Conservation (phyloP, 2,888 invertebrate species). For the Calliscelio sp. region DNA sequence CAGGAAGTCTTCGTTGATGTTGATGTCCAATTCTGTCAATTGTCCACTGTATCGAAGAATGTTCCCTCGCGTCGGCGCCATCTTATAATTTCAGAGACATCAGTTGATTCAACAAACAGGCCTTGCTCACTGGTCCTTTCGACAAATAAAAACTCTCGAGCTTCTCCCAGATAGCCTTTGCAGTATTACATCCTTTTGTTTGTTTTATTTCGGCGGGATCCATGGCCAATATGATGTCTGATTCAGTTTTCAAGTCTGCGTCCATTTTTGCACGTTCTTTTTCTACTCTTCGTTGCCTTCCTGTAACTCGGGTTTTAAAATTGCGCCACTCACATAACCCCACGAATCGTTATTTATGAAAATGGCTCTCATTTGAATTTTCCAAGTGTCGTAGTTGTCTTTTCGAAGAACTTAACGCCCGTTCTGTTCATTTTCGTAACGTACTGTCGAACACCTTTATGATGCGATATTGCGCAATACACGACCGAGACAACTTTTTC, state of each 20-base stretch:
- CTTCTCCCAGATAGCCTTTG: slow-evolving; percentile 24
- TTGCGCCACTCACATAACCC: slow-evolving; percentile 17
- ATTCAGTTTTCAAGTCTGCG: slow-evolving; percentile 24
- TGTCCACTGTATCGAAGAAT: slow-evolving; percentile 11
- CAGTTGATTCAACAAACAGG: slow-evolving; percentile 1
- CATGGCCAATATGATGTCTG: slow-evolving; percentile 23
- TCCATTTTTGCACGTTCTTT: slow-evolving; percentile 14
- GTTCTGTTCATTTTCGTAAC: slow-evolving; percentile 3
- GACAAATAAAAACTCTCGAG: slow-evolving; percentile 21
- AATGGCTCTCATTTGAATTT: slow-evolving; percentile 33
- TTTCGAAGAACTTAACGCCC: not conserved
- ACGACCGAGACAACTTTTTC: not conserved
- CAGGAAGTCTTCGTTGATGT: slow-evolving; percentile 20
- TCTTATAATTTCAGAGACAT: slow-evolving; percentile 23
- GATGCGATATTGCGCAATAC: not conserved
- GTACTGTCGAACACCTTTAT: not conserved
- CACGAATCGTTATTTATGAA: slow-evolving; percentile 30
- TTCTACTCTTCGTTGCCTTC: not conserved
- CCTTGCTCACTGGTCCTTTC: slow-evolving; percentile 12
- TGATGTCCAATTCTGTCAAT: slow-evolving; percentile 18
- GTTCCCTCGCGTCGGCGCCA: slow-evolving; percentile 14
- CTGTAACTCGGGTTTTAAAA: not conserved
- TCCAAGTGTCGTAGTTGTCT: slow-evolving; percentile 42
- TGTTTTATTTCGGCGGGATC: slow-evolving; percentile 8
- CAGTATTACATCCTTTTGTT: slow-evolving; percentile 13